Evolutionary conservation across 2,113 vertebrate species (phyloP), one percentile per base, ranked within the genome.

Genomic region (Salvelinus alpinus): DNA sequence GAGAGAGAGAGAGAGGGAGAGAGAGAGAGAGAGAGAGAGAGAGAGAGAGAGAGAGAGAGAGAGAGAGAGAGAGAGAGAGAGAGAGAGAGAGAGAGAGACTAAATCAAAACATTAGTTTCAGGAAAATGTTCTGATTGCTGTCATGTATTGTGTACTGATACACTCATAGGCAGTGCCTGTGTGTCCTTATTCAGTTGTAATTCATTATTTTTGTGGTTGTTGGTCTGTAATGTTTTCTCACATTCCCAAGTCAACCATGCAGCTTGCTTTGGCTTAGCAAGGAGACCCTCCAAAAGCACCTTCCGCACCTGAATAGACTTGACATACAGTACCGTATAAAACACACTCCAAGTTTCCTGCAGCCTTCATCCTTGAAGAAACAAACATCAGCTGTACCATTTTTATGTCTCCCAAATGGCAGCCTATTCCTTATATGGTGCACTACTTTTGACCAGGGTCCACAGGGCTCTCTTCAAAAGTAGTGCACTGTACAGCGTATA

Each of bases 81-180:
- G 29, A 29, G 29, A 29, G 27, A 31, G 29, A 31, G 29, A 4
- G 29, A 5, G 29, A 6, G 5, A 34, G 66, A 44, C 64, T 18
- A 51, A 82, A 82, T 51, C 74, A 34, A 38, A 85, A 57, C 73
- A 80, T 59, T 78, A 74, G 70, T 69, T 51, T 24, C 1, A 34
- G 54, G 20, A 70, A 75, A 73, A 82, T 57, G 73, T 8, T 9
- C 5, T 70, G 38, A 70, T 70, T 48, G 38, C 68, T 47, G 25
- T 70, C 20, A 70, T 25, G 64, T 44, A 48, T 70, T 60, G 8
- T 44, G 13, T 67, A 31, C 60, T n/a, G 60, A 27, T 38, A 22
- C 54, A 76, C 29, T 16, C 34, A 25, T 66, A 66, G 14, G 16
- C 38, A 67, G 54, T 3, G 48, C 24, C 34, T 59, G 3, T 12